Percentiles rank a stretch among this genome's conserved stretches.
These are phyloP conservation scores for Babyrousa celebensis DNA, from an alignment of 2,797 vertebrate species.

Conservation along the genomic window DNA sequence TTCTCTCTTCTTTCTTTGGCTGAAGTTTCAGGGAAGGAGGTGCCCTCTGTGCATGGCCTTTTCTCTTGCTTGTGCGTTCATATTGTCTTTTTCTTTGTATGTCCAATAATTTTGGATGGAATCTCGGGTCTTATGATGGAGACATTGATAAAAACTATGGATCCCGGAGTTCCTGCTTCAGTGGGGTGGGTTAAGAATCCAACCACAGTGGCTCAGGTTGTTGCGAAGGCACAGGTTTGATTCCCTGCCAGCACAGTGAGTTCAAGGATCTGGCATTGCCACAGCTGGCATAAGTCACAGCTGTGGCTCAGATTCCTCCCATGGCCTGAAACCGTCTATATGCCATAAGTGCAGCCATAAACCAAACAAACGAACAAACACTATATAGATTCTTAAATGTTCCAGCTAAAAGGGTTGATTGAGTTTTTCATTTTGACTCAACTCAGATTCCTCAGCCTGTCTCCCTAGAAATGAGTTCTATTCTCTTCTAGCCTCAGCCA, in stretches of 20 bases:
- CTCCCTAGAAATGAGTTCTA: neutral
- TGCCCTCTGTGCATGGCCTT: accelerated
- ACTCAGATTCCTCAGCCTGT: neutral
- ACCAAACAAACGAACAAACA: too few relatives aligned
- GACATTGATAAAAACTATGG: neutral
- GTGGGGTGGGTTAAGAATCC: too few relatives aligned
- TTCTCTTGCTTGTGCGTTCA: neutral
- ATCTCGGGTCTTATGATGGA: neutral
- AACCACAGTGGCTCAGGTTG: too few relatives aligned
- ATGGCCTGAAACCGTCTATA: too few relatives aligned
- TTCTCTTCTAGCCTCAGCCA: neutral
- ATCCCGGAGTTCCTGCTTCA: neutral
- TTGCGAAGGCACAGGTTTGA: too few relatives aligned
- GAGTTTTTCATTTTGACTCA: neutral
- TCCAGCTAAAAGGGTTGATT: neutral
- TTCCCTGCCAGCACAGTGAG: too few relatives aligned
- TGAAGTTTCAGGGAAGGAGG: neutral
- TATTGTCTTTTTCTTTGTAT: neutral
- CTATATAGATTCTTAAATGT: neutral
- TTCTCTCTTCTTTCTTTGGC: neutral
- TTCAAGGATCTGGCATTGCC: too few relatives aligned
- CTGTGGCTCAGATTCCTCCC: too few relatives aligned
- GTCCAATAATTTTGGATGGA: neutral
- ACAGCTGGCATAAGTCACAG: too few relatives aligned
- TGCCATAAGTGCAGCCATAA: too few relatives aligned